Evolutionary conservation across 2,797 vertebrate genomes (phyloP).

Genomic region (Dermochelys coriacea): DNA sequence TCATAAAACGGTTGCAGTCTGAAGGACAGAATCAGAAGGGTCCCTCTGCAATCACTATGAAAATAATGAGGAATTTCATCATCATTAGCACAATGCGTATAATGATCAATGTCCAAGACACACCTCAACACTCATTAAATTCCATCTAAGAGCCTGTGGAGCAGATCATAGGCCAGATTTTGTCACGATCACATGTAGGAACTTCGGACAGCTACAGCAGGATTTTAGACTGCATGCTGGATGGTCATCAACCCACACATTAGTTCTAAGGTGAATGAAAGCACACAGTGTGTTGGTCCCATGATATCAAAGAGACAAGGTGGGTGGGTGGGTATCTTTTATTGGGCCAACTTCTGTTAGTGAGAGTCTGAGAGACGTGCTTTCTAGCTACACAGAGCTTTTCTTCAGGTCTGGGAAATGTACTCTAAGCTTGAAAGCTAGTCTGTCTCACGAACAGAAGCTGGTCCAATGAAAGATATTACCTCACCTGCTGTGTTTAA

Average conservation of each 20-base stretch:
- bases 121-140: background rate
- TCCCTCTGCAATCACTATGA: constrained; percentile 42
- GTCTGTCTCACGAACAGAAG: background rate
- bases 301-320: background rate
- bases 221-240: background rate
- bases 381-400: background rate
- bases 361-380: accelerated
- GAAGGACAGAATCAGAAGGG: background rate
- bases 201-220: background rate
- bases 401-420: background rate
- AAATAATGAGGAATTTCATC: constrained; percentile 3
- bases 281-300: background rate
- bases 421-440: background rate
- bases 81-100: constrained; percentile 6
- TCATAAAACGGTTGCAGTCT: constrained; percentile 44
- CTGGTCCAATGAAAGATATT: no score
- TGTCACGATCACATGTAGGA: background rate
- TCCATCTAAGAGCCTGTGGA: background rate
- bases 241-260: background rate
- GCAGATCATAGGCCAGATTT: background rate
- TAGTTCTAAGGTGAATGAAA: background rate
- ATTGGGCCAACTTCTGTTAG: background rate
- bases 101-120: constrained; percentile 33
- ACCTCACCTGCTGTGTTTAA: no score
- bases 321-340: background rate